A percentile compares a stretch with the other conserved stretches of the same genome.
phyloP scores from a whole-genome alignment of 2,113 vertebrate species.

The Passer domesticus region DNA sequence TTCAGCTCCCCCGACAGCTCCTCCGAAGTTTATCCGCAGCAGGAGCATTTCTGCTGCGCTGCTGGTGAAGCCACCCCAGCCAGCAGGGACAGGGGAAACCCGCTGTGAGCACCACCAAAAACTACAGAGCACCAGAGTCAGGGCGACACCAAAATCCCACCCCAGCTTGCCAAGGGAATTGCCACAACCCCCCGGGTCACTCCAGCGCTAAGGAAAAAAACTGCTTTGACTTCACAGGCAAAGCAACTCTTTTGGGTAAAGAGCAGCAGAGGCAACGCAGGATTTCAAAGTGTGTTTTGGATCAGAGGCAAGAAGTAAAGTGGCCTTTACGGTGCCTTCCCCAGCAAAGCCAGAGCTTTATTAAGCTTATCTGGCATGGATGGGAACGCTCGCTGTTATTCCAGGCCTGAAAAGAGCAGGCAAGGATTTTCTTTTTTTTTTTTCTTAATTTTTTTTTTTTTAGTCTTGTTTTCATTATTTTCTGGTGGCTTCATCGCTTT shows the following conservation, averaged over 20 bases:
- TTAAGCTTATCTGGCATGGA: background rate
- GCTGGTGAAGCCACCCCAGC: background rate
- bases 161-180: rapidly evolving
- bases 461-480: conserved; percentile 29
- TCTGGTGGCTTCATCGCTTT: background rate
- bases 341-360: background rate
- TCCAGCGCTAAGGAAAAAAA: background rate
- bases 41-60: rapidly evolving
- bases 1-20: background rate
- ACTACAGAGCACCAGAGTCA: rapidly evolving
- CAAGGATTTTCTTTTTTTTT: background rate
- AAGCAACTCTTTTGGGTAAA: background rate
- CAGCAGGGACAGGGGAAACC: background rate
- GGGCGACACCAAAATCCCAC: background rate
- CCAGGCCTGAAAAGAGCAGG: conserved; percentile 28
- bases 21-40: background rate
- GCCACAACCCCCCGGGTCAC: rapidly evolving
- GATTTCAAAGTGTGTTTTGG: background rate
- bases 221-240: background rate
- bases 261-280: background rate
- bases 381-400: background rate
- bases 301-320: conserved; percentile 3
- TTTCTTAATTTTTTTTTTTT: background rate
- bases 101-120: background rate
- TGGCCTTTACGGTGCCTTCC: background rate